Evolutionary conservation across 2,888 invertebrate species (phyloP).

Genomic region (Masnerella sp.): DNA sequence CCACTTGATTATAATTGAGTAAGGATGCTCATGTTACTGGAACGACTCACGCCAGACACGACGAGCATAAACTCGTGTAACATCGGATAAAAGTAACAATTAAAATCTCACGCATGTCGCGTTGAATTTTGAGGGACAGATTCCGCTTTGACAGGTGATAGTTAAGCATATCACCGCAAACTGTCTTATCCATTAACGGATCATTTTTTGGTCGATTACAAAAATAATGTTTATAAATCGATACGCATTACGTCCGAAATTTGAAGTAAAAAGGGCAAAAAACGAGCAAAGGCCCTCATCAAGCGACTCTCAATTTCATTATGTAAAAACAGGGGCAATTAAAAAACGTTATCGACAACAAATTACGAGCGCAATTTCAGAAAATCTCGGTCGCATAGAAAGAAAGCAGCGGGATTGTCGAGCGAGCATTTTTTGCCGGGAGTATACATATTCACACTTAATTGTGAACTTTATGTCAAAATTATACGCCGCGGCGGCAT

Average conservation of each 20-base stretch:
- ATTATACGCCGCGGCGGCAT: conserved; percentile 58
- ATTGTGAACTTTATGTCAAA: conserved; percentile 60
- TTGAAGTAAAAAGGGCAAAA: neutral
- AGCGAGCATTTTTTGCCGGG: conserved; percentile 39
- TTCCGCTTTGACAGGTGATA: conserved; percentile 44
- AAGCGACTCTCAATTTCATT: conserved; percentile 41
- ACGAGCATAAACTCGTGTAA: conserved; percentile 26
- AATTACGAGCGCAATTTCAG: conserved; percentile 41
- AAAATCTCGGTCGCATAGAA: conserved; percentile 47
- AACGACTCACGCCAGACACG: conserved; percentile 16
- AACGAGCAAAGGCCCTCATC: conserved; percentile 19
- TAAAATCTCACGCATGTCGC: conserved; percentile 52
- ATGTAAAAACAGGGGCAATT: conserved; percentile 33
- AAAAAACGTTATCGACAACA: conserved; percentile 46
- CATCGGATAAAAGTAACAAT: conserved; percentile 36
- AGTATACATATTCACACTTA: conserved; percentile 57
- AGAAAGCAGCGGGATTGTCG: conserved; percentile 20
- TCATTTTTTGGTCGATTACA: no score
- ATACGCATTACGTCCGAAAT: conserved; percentile 2
- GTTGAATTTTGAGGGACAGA: conserved; percentile 48
- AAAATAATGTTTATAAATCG: conserved; percentile 18
- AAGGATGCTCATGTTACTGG: conserved; percentile 8
- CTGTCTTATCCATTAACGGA: conserved; percentile 21
- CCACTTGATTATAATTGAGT: no score
- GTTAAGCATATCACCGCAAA: conserved; percentile 43